Conservation (phyloP, 2,113 vertebrate genomes). For the Brachypodius melanocephalos region DNA sequence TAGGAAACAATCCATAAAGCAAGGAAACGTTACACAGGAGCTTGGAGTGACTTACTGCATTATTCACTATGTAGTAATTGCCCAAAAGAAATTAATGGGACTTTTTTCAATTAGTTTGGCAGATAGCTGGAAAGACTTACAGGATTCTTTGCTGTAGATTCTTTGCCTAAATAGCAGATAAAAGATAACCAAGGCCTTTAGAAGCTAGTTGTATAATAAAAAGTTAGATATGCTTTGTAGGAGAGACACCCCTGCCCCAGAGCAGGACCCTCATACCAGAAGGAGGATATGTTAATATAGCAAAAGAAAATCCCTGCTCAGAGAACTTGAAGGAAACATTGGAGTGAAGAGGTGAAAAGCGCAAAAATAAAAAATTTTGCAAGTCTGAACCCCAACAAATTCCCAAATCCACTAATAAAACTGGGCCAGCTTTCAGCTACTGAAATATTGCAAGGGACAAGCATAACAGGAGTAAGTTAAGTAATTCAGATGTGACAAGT, state of each 20-base stretch:
- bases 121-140: constrained; percentile 21
- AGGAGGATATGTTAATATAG: not conserved
- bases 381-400: not conserved
- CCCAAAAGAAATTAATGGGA: constrained; percentile 44
- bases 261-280: not conserved
- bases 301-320: not conserved
- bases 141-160: not conserved
- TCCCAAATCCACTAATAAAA: not conserved
- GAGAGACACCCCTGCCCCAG: not conserved
- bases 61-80: constrained; percentile 31
- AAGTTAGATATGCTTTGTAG: not conserved
- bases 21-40: not conserved
- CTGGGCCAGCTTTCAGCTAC: not conserved
- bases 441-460: not conserved
- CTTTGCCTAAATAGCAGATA: not conserved
- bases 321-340: not conserved
- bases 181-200: not conserved
- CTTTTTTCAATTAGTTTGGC: constrained; percentile 47
- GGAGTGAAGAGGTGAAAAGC: not conserved
- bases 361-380: not conserved
- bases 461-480: not conserved
- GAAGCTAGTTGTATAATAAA: not conserved
- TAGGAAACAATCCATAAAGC: constrained; percentile 52
- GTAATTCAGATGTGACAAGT: not conserved
- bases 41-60: constrained; percentile 38